Evolutionary conservation across 1,140 invertebrate species (phyloP).

Genomic region (Trigoniulus corallinus): DNA sequence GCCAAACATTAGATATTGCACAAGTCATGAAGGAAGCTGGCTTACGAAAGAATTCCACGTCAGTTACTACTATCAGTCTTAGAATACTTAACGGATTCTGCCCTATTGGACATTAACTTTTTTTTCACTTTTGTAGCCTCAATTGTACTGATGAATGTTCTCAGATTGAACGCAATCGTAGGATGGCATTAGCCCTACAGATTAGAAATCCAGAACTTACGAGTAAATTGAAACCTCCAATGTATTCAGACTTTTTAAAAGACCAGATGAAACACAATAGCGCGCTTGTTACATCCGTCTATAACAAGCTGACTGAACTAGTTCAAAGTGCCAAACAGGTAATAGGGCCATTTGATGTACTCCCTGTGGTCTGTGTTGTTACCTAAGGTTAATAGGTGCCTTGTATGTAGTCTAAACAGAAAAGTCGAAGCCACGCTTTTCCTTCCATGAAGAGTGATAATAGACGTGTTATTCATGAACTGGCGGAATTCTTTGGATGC

Average conservation of each 20-base stretch:
- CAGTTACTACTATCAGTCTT: too few relatives aligned
- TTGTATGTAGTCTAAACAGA: conserved; percentile 51
- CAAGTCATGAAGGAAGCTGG: too few relatives aligned
- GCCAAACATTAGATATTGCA: too few relatives aligned
- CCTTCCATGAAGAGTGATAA: conserved; percentile 83
- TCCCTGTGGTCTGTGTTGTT: conserved; percentile 5
- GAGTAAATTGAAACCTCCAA: conserved; percentile 46
- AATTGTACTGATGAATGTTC: conserved; percentile 88
- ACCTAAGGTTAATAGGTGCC: conserved; percentile 6
- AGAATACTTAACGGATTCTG: too few relatives aligned
- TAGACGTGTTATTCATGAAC: conserved; percentile 75
- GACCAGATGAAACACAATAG: conserved; percentile 66
- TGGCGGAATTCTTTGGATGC: conserved; percentile 86
- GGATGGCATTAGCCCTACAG: conserved; percentile 72
- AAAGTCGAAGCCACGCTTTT: conserved; percentile 73
- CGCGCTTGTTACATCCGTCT: conserved; percentile 60
- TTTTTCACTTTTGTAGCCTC: too few relatives aligned
- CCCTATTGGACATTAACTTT: too few relatives aligned
- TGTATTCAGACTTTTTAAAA: conserved; percentile 75
- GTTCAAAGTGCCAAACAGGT: conserved; percentile 77
- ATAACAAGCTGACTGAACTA: conserved; percentile 65
- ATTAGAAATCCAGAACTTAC: conserved; percentile 73
- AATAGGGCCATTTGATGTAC: conserved; percentile 5
- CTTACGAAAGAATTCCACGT: too few relatives aligned
- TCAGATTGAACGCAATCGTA: conserved; percentile 64